Conservation (phyloP, 2,797 vertebrate genomes). For the Oreochromis grahami region DNA sequence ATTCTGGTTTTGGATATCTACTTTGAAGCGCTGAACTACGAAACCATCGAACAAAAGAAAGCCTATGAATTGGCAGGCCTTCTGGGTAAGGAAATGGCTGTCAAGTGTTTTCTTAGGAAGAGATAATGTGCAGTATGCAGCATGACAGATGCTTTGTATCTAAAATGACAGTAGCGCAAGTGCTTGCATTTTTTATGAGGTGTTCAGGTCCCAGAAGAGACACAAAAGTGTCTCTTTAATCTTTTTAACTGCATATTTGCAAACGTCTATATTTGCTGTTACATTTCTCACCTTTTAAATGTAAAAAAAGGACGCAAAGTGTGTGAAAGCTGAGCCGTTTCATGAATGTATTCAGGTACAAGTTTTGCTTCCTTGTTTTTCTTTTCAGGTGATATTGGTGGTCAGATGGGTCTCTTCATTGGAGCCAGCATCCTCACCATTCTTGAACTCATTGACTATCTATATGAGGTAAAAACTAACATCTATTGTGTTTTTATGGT, state of each 20-base stretch:
- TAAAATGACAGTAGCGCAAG: slow-evolving; percentile 31
- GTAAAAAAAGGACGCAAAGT: background rate
- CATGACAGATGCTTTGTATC: slow-evolving; percentile 35
- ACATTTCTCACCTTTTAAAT: background rate
- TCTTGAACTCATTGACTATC: slow-evolving; percentile 95
- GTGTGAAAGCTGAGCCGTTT: background rate
- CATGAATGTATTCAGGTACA: background rate
- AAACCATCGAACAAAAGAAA: slow-evolving; percentile 99
- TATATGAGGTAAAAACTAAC: slow-evolving; percentile 87
- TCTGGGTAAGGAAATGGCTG: slow-evolving; percentile 83
- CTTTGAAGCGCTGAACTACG: slow-evolving; percentile 98
- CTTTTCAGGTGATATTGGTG: slow-evolving; percentile 91
- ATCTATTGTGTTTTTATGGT: background rate
- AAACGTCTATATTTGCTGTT: slow-evolving; percentile 1
- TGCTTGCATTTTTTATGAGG: slow-evolving; percentile 26
- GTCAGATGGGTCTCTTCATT: slow-evolving; percentile 98
- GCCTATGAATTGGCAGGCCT: slow-evolving; percentile 96
- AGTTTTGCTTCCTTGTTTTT: background rate
- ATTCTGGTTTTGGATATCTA: slow-evolving; percentile 98
- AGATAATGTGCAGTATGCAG: slow-evolving; percentile 15
- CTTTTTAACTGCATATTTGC: background rate
- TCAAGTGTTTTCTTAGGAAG: slow-evolving; percentile 8
- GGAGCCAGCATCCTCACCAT: slow-evolving; percentile 98
- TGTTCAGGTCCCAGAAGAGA: slow-evolving; percentile 17
- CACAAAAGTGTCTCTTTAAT: slow-evolving; percentile 28